Evolutionary conservation across 2,797 vertebrate species (phyloP).

Genomic region (Limosa lapponica): DNA sequence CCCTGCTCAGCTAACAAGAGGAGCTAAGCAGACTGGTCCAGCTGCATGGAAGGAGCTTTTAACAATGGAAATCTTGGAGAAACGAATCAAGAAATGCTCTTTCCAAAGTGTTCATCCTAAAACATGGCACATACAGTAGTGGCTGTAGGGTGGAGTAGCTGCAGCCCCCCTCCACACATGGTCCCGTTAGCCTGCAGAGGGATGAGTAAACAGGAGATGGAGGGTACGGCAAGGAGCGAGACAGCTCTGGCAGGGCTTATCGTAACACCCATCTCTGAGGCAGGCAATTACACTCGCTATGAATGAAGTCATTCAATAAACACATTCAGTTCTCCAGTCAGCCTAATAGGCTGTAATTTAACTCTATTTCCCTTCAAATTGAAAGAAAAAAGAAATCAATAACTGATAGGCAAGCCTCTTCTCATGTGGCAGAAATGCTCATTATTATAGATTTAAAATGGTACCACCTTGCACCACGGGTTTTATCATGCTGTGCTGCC

Average conservation of each 20-base stretch:
- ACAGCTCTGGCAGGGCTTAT: not conserved
- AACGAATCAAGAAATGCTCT: not conserved
- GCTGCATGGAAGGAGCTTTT: not conserved
- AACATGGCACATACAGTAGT: rapidly evolving
- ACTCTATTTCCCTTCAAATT: not conserved
- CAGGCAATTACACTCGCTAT: not conserved
- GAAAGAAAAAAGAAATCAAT: not conserved
- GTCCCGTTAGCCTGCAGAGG: rapidly evolving
- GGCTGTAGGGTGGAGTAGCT: not conserved
- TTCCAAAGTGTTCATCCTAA: not conserved
- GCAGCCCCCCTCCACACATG: not conserved
- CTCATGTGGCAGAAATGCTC: not conserved
- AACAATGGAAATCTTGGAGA: not conserved
- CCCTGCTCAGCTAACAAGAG: not conserved
- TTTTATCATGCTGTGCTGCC: not conserved
- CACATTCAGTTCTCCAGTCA: not conserved
- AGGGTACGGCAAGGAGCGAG: not conserved
- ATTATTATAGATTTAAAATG: rapidly evolving
- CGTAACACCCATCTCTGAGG: not conserved
- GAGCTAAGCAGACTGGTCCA: not conserved
- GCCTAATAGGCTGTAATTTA: not conserved
- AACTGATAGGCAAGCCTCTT: not conserved
- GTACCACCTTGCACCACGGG: not conserved
- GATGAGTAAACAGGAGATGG: not conserved
- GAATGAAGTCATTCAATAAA: not conserved